Evolutionary conservation across 2,113 vertebrate genomes (phyloP).

Genomic region (Chunga burmeisteri): DNA sequence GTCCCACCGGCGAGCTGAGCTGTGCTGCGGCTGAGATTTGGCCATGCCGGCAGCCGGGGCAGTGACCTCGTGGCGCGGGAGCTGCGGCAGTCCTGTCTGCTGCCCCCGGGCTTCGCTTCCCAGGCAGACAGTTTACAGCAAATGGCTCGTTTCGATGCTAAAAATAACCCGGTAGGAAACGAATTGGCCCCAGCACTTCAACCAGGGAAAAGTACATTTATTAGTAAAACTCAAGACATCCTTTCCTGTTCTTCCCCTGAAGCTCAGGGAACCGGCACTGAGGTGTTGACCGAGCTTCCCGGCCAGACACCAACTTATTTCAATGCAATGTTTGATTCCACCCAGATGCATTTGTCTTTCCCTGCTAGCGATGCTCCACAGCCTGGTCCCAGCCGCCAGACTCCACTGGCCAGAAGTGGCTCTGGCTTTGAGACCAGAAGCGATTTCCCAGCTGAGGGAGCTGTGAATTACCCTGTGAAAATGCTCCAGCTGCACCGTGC

Average conservation of each 20-base stretch:
- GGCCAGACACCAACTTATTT: neutral
- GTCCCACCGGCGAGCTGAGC: rapidly evolving
- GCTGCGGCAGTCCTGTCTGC: neutral
- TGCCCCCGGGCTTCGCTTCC: neutral
- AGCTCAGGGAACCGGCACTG: neutral
- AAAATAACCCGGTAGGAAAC: neutral
- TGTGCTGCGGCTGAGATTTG: rapidly evolving
- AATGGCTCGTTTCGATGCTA: neutral
- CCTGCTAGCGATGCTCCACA: neutral
- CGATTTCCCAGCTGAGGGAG: neutral
- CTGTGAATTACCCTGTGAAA: neutral
- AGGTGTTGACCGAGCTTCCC: neutral
- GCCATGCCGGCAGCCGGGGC: rapidly evolving
- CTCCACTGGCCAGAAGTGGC: neutral
- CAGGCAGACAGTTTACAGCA: neutral
- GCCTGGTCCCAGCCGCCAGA: neutral
- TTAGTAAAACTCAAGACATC: neutral
- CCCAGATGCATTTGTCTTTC: neutral
- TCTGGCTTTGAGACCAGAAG: neutral
- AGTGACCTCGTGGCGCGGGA: rapidly evolving
- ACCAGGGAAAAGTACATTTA: neutral
- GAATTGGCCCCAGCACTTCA: neutral
- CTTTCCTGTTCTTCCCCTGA: neutral
- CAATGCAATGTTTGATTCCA: neutral
- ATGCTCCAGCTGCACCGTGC: neutral